These are phyloP conservation scores for Oryzias woworae DNA, from an alignment of 2,113 vertebrate species.

Conservation along the genomic window DNA sequence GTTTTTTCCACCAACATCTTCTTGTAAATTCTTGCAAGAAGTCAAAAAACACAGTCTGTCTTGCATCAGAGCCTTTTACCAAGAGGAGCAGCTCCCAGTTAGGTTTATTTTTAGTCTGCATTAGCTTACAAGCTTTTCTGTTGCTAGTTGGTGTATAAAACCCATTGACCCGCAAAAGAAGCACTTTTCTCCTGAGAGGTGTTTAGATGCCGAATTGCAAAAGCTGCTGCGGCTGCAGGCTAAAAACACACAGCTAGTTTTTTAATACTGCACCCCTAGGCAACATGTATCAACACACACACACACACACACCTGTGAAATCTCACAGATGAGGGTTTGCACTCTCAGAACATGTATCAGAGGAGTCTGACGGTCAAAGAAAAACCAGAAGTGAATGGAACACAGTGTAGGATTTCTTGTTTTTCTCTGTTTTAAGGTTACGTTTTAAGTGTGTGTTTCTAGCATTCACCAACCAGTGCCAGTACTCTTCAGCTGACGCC, in stretches of 20 bases:
- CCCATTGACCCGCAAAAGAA: slow-evolving; percentile 56
- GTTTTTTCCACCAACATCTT: slow-evolving; percentile 10
- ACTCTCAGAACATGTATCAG: slow-evolving; percentile 13
- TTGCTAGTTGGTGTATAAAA: slow-evolving; percentile 42
- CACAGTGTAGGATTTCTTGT: slow-evolving; percentile 7
- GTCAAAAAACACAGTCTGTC: slow-evolving; percentile 6
- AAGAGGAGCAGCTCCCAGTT: slow-evolving; percentile 20
- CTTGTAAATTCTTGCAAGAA: slow-evolving; percentile 12
- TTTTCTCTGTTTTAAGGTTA: background rate
- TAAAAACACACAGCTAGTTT: slow-evolving; percentile 43
- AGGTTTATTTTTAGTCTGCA: slow-evolving; percentile 54
- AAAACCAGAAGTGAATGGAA: slow-evolving; percentile 13
- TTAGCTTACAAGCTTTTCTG: slow-evolving; percentile 46
- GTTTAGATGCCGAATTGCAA: slow-evolving; percentile 50
- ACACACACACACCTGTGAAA: slow-evolving; percentile 10
- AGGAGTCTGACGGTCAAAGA: slow-evolving; percentile 19
- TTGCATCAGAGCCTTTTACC: slow-evolving; percentile 25
- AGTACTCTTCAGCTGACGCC: slow-evolving; percentile 15
- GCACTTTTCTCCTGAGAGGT: slow-evolving; percentile 51
- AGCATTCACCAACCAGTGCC: background rate
- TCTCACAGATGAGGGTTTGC: slow-evolving; percentile 2
- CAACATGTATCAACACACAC: slow-evolving; percentile 38
- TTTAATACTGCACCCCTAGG: slow-evolving; percentile 35
- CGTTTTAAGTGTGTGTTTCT: background rate
- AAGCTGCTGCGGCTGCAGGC: slow-evolving; percentile 47